These are phyloP conservation scores for Phengaris arion DNA, from an alignment of 2,888 invertebrate species.

Conservation along the genomic window DNA sequence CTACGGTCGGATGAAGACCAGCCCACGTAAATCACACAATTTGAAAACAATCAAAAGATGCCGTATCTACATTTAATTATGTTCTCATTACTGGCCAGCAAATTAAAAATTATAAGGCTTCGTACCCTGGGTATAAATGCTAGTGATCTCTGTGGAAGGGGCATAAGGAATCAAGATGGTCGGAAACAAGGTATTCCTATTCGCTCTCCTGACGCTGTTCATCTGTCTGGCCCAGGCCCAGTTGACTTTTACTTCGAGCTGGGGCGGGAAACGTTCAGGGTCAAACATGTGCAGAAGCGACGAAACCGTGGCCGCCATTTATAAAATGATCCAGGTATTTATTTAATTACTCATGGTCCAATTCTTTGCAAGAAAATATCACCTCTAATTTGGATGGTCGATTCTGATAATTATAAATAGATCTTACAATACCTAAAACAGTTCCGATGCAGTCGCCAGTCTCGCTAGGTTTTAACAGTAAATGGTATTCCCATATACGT, in stretches of 20 bases:
- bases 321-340: conserved; percentile 63
- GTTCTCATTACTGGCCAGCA: conserved; percentile 38
- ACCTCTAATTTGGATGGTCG: no score
- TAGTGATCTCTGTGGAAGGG: not conserved
- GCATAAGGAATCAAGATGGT: not conserved
- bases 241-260: conserved; percentile 79
- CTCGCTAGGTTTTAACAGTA: no score
- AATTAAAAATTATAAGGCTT: conserved; percentile 49
- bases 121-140: conserved; percentile 48
- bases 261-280: conserved; percentile 69
- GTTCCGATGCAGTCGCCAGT: no score
- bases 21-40: not conserved
- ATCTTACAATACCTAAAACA: no score
- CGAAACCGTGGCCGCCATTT: conserved; percentile 58
- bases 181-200: conserved; percentile 45
- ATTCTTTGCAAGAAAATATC: no score
- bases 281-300: conserved; percentile 60
- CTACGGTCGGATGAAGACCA: not conserved
- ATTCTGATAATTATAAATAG: no score
- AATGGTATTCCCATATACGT: no score
- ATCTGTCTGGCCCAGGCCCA: conserved; percentile 63
- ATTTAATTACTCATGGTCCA: no score
- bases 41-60: conserved; percentile 33
- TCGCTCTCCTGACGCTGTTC: conserved; percentile 54
- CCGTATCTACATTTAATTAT: conserved; percentile 35